Conservation (phyloP, 2,888 invertebrate genomes). For the Tachina lurida region DNA sequence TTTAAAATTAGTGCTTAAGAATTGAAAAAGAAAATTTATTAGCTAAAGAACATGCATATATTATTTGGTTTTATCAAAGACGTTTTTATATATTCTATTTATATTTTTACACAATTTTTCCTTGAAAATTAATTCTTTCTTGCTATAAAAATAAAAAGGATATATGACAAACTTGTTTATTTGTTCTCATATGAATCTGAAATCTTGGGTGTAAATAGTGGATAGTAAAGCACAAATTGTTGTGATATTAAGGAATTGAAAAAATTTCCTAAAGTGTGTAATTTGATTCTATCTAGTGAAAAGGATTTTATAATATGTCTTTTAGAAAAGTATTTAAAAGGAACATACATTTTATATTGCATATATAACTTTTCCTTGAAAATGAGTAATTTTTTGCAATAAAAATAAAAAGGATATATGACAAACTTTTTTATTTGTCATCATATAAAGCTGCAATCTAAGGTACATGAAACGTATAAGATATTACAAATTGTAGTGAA, state of each 20-base stretch:
- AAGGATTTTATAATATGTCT: too few species aligned
- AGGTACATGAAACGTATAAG: neutral
- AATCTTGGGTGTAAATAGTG: neutral
- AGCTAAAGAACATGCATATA: too few species aligned
- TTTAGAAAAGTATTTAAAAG: too few species aligned
- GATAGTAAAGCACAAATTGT: neutral
- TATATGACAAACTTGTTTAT: neutral
- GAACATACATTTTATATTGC: too few species aligned
- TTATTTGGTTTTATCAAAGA: too few species aligned
- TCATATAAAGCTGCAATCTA: neutral
- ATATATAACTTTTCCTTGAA: too few species aligned
- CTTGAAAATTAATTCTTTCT: neutral
- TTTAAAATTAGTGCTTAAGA: too few species aligned
- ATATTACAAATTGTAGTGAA: neutral
- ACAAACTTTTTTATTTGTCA: neutral
- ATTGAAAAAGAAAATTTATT: neutral
- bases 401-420: constrained; percentile 30
- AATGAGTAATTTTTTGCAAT: neutral
- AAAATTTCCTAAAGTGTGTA: too few species aligned
- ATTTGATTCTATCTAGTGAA: too few species aligned
- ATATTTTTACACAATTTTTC: too few species aligned
- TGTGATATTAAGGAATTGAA: too few species aligned
- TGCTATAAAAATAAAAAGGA: constrained; percentile 24
- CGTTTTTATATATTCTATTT: too few species aligned
- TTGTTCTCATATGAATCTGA: neutral